Evolutionary conservation across 64 coral and sea anemone genomes (phyloP).

Genomic region (Catalaphyllia jardinei): DNA sequence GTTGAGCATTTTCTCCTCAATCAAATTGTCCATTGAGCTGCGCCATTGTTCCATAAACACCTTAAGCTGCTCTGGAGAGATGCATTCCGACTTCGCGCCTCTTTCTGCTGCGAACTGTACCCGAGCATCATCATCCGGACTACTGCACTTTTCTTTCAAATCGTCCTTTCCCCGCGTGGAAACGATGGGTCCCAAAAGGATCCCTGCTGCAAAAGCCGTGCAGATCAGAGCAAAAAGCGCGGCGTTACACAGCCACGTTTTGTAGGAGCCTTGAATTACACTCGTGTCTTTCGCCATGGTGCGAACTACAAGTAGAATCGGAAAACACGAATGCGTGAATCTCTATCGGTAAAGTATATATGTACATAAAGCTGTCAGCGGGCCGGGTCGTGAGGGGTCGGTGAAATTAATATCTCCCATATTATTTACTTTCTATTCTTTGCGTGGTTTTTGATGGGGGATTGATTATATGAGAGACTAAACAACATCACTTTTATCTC

Average conservation of each 20-base stretch:
- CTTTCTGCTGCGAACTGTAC: background rate
- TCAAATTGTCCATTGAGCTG: background rate
- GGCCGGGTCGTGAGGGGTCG: constrained; percentile 10
- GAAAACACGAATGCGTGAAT: constrained; percentile 3
- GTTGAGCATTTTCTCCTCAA: constrained; percentile 26
- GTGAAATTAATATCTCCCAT: constrained; percentile 21
- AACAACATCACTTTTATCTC: constrained; percentile 22
- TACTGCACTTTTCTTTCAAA: background rate
- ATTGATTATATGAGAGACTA: constrained; percentile 28
- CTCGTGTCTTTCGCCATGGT: background rate
- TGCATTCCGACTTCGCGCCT: background rate
- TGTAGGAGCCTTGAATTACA: background rate
- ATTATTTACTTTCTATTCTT: constrained; percentile 22
- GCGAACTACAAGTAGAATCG: background rate
- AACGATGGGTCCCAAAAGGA: constrained; percentile 12
- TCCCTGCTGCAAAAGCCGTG: constrained; percentile 18
- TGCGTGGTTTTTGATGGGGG: background rate
- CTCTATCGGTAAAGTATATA: background rate
- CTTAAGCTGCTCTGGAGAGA: background rate
- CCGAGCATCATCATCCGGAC: background rate
- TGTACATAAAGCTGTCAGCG: constrained; percentile 18
- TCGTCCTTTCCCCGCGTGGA: constrained; percentile 5
- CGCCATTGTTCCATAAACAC: background rate
- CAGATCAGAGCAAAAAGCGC: constrained; percentile 28
- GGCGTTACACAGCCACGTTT: constrained; percentile 27